phyloP scores from a whole-genome alignment of 1,140 invertebrate genomes.

The Calliphora vicina region DNA sequence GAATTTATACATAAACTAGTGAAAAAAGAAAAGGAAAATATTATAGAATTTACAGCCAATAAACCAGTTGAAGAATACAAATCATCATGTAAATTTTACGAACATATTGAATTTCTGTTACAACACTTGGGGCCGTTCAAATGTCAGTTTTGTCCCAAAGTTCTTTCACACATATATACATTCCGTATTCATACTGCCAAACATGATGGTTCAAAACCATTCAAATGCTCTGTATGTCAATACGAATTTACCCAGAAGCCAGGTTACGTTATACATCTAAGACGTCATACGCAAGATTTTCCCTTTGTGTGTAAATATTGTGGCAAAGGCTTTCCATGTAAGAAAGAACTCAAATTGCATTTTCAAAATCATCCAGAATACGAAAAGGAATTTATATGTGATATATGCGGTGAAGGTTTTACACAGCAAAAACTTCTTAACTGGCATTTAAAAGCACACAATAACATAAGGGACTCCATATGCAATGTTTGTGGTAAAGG shows the following conservation, averaged over 20 bases:
- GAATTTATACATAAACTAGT: conserved; percentile 15
- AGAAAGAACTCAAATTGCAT: conserved; percentile 39
- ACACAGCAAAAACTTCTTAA: conserved; percentile 39
- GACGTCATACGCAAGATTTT: conserved; percentile 31
- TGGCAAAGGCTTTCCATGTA: conserved; percentile 46
- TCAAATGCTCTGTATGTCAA: conserved; percentile 37
- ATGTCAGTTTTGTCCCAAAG: conserved; percentile 42
- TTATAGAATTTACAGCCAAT: not conserved
- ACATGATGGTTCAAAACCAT: conserved; percentile 45
- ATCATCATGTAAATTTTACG: conserved; percentile 24
- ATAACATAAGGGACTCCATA: conserved; percentile 48
- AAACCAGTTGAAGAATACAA: conserved; percentile 14
- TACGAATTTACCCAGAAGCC: conserved; percentile 28
- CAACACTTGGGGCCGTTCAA: conserved; percentile 41
- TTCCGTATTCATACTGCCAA: conserved; percentile 42
- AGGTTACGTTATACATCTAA: conserved; percentile 37
- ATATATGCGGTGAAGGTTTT: conserved; percentile 42
- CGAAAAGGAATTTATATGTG: conserved; percentile 35
- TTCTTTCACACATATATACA: conserved; percentile 43
- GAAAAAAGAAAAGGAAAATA: conserved; percentile 18
- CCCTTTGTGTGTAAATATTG: conserved; percentile 44
- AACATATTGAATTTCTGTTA: conserved; percentile 18
- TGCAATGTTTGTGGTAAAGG: conserved; percentile 49
- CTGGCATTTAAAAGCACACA: conserved; percentile 47
- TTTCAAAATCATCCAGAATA: conserved; percentile 36